Evolutionary conservation across 2,797 vertebrate species (phyloP).

Genomic region (Argya squamiceps): DNA sequence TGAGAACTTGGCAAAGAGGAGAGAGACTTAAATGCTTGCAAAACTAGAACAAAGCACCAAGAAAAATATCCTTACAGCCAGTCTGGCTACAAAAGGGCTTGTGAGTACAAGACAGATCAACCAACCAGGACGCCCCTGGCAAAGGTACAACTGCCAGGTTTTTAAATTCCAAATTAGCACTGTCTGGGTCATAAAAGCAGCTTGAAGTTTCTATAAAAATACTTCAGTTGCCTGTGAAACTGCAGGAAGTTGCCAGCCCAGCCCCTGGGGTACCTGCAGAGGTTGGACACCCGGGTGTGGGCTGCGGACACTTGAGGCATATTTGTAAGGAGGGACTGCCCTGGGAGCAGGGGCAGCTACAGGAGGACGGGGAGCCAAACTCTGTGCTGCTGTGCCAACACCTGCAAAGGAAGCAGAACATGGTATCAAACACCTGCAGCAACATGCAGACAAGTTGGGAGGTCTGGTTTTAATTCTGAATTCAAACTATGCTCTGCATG

Average conservation of each 20-base stretch:
- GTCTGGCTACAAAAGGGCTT: neutral
- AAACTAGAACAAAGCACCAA: neutral
- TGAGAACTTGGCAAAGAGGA: neutral
- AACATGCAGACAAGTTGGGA: fast-evolving
- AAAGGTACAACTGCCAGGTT: neutral
- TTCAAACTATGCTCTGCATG: neutral
- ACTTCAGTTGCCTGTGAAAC: neutral
- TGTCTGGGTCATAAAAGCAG: neutral
- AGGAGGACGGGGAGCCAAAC: slow-evolving; percentile 85
- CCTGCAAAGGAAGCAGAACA: slow-evolving; percentile 62
- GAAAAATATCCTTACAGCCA: neutral
- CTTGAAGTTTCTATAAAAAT: neutral
- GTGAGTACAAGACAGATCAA: neutral
- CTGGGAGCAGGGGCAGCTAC: slow-evolving; percentile 87
- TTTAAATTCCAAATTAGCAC: neutral
- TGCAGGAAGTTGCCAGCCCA: neutral
- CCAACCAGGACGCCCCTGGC: neutral
- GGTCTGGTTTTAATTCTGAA: neutral
- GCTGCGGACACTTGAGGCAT: slow-evolving; percentile 89
- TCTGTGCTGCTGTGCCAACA: slow-evolving; percentile 80
- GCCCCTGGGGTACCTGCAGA: slow-evolving; percentile 83
- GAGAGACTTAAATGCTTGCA: neutral
- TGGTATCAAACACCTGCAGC: too few species aligned
- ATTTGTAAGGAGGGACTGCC: slow-evolving; percentile 93
- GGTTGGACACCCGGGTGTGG: slow-evolving; percentile 90